A percentile compares a stretch with the other conserved stretches of the same genome.
Evolutionary conservation across 35 echinoderm and acorn worm genomes (phyloP).

Genomic region (Strongylocentrotus purpuratus): DNA sequence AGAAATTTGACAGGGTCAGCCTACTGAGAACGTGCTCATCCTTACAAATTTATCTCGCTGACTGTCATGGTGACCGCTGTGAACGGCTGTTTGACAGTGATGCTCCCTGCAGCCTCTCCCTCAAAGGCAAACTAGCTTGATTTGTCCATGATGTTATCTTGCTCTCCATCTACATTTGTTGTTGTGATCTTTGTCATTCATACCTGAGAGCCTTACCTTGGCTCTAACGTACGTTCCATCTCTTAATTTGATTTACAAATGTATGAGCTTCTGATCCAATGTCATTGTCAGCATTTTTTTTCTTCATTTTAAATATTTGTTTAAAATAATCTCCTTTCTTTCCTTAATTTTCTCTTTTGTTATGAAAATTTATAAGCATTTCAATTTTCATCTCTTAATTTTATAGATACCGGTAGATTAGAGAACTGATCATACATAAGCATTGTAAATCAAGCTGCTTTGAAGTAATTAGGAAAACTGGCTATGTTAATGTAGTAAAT

Average conservation of each 20-base stretch:
- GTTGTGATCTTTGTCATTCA: background rate
- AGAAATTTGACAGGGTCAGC: background rate
- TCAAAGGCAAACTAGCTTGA: background rate
- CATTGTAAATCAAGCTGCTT: no score
- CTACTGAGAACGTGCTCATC: conserved; percentile 29
- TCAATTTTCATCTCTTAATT: no score
- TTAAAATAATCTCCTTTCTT: no score
- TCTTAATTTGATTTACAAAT: background rate
- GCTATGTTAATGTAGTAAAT: no score
- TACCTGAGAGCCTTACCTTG: background rate
- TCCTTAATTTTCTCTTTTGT: no score
- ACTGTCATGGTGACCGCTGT: conserved; percentile 16
- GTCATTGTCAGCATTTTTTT: background rate
- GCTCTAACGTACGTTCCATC: background rate
- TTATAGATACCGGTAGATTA: no score
- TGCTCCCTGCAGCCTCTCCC: background rate
- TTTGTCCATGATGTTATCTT: background rate
- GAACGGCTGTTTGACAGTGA: background rate
- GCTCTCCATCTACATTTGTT: background rate
- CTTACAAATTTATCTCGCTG: conserved; percentile 13
- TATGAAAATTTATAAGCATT: no score
- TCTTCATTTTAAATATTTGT: no score
- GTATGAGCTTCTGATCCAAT: background rate
- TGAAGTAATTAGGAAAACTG: no score
- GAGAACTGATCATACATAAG: no score